Percentiles rank a stretch among this genome's conserved stretches.
Evolutionary conservation across 2,797 vertebrate species (phyloP).

Genomic region (Brachyrhaphis roseni): DNA sequence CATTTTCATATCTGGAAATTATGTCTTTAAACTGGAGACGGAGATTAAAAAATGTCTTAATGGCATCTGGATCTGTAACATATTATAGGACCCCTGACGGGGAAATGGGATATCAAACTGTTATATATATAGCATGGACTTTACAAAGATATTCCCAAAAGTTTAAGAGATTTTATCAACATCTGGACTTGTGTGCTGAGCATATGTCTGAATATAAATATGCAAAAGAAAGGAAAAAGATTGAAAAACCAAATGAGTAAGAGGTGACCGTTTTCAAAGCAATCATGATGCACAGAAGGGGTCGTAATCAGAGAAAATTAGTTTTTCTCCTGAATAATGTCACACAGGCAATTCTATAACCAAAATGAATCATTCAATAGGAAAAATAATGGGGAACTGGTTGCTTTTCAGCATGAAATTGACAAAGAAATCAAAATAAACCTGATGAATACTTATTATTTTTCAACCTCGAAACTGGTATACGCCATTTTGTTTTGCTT

Average conservation of each 20-base stretch:
- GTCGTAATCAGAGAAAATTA: not conserved
- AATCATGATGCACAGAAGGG: not conserved
- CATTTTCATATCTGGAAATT: conserved; percentile 34
- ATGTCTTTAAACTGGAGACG: conserved; percentile 29
- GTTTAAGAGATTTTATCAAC: not conserved
- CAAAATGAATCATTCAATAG: conserved; percentile 1
- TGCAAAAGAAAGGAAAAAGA: not conserved
- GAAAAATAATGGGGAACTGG: not conserved
- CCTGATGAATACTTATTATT: not conserved
- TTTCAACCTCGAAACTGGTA: not conserved
- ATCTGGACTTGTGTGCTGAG: not conserved
- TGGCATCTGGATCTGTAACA: conserved; percentile 11
- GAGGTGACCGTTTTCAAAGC: not conserved
- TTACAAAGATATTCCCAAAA: not conserved
- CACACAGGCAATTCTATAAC: not conserved
- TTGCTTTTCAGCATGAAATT: conserved; percentile 4
- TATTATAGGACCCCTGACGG: not conserved
- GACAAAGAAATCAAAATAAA: not conserved
- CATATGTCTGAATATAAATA: not conserved
- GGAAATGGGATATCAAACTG: conserved; percentile 12
- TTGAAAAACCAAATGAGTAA: not conserved
- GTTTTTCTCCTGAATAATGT: not conserved
- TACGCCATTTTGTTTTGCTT: not conserved
- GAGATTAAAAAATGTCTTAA: conserved; percentile 29
- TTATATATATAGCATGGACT: not conserved